Percentiles rank a stretch among this genome's conserved stretches.
Conservation (phyloP, 2,113 vertebrate species). For the Plestiodon gilberti region DNA sequence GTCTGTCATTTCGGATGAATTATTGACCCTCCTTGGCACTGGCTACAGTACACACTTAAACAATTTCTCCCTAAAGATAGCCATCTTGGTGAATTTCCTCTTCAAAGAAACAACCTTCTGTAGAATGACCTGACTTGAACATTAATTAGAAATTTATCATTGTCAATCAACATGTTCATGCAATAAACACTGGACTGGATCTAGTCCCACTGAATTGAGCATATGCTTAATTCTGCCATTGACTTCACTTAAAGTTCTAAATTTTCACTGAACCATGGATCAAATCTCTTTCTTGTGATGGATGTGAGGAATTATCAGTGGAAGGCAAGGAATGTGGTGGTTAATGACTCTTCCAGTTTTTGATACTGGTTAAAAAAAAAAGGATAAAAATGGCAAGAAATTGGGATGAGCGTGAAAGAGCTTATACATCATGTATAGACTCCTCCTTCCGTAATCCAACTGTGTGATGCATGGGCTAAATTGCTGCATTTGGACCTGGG, state of each 20-base stretch:
- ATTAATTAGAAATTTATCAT: background rate
- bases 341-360: background rate
- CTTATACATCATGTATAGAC: background rate
- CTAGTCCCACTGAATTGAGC: background rate
- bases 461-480: background rate
- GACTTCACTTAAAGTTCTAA: background rate
- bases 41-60: constrained; percentile 40
- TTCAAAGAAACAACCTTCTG: constrained; percentile 71
- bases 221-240: too few relatives aligned
- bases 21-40: constrained; percentile 62
- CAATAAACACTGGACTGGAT: accelerated
- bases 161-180: background rate
- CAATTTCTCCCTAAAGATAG: constrained; percentile 68
- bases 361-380: background rate
- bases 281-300: background rate
- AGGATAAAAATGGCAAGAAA: background rate
- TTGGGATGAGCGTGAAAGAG: too few relatives aligned
- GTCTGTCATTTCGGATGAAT: constrained; percentile 57
- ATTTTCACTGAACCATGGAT: background rate
- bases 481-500: background rate
- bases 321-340: background rate
- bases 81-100: constrained; percentile 72
- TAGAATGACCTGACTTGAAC: constrained; percentile 59
- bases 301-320: background rate
- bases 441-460: background rate